These are phyloP conservation scores for Poicephalus gulielmi DNA, from an alignment of 2,113 vertebrate species.

Conservation along the genomic window DNA sequence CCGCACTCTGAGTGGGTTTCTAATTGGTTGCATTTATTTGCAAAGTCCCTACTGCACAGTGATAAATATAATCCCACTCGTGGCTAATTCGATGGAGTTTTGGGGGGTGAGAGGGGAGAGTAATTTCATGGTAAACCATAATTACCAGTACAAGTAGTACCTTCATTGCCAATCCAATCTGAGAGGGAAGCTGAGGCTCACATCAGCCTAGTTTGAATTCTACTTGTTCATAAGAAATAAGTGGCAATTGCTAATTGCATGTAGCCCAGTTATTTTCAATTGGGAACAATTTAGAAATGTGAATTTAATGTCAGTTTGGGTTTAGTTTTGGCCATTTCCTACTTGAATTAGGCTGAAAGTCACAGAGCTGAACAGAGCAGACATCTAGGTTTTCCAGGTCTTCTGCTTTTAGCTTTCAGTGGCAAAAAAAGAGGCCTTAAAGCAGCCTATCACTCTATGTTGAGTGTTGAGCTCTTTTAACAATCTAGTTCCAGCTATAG, in stretches of 20 bases:
- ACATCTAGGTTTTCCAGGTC: background rate
- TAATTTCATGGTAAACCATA: conserved; percentile 82
- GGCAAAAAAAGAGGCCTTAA: background rate
- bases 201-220: conserved; percentile 72
- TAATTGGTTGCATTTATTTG: conserved; percentile 72
- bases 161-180: conserved; percentile 72
- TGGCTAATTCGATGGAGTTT: conserved; percentile 61
- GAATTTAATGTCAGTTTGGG: conserved; percentile 33
- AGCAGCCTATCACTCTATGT: background rate
- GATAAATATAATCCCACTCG: conserved; percentile 79
- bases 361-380: background rate
- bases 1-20: conserved; percentile 59
- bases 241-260: conserved; percentile 55
- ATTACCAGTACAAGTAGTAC: conserved; percentile 75
- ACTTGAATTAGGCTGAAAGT: background rate
- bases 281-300: conserved; percentile 31
- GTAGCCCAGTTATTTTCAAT: conserved; percentile 58
- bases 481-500: background rate
- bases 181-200: conserved; percentile 68
- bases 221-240: conserved; percentile 70
- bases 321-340: conserved; percentile 36
- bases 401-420: background rate
- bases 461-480: background rate
- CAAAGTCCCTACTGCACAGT: conserved; percentile 53
- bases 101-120: background rate